These are phyloP conservation scores for Pristis pectinata DNA, from an alignment of 2,797 vertebrate species.

Conservation along the genomic window DNA sequence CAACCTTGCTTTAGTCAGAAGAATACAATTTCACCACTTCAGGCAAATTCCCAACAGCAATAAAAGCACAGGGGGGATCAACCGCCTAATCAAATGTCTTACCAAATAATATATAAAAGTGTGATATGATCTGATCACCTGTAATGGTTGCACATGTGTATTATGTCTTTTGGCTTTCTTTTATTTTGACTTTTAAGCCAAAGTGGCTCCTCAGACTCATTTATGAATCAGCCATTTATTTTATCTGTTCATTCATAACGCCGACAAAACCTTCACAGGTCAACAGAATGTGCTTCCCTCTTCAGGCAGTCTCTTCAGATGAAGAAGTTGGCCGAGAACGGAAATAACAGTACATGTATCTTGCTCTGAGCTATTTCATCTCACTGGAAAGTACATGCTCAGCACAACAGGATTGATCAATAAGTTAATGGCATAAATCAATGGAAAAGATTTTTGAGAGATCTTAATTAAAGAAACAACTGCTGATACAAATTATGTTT, in stretches of 20 bases:
- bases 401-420: conserved; percentile 69
- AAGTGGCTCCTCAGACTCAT: neutral
- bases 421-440: conserved; percentile 82
- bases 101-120: neutral
- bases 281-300: conserved; percentile 9
- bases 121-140: neutral
- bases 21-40: neutral
- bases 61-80: neutral
- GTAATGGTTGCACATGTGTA: neutral
- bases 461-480: conserved; percentile 97
- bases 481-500: conserved; percentile 92
- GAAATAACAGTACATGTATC: conserved; percentile 44
- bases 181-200: neutral
- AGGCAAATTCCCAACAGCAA: neutral
- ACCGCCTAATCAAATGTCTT: neutral
- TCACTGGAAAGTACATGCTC: conserved; percentile 62
- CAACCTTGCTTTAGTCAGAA: neutral
- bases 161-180: neutral
- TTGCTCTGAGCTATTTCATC: conserved; percentile 57
- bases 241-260: neutral
- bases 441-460: conserved; percentile 78
- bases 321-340: conserved; percentile 4
- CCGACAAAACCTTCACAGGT: neutral
- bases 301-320: conserved; percentile 35
- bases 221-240: conserved; percentile 14